Evolutionary conservation across 2,888 invertebrate species (phyloP), one percentile per base, ranked within the genome.

Genomic region (Tineola bisselliella): DNA sequence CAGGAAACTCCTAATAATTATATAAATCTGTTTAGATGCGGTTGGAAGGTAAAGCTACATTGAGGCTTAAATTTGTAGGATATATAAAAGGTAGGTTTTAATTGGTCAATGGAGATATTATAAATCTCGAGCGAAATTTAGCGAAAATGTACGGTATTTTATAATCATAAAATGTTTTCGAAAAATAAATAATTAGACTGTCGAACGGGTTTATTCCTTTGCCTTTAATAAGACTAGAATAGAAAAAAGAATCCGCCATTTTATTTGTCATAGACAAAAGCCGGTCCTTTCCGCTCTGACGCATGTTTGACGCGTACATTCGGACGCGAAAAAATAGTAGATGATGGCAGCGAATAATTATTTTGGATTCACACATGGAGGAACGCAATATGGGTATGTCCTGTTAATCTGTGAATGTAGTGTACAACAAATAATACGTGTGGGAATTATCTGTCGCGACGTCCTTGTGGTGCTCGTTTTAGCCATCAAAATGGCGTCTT

Each of bases 301-400:
- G 82, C 81, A 79, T 77, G 78, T 74, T 67, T 71, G 78, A 79
- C 76, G 82, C 81, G 79, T 77, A 78, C 76, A 74, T 81, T 81
- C 81, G 76, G 72, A 73, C 72, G 78, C 75, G 77, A 78, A 82
- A 76, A 79, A 79, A 79, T 78, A 59, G n/a, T 86, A 75, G 82
- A 87, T 81, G 79, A 92, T 94, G 94, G 94, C 94, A 87, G 92
- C 95, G 86, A 96, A 96, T 89, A 96, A 96, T 90, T 96, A 96
- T 90, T 95, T 95, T 86, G 95, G 95, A 79, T 96, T 96, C 90
- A 94, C 95, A 75, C 95, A 96, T 84, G 94, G 95, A 76, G 95
- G 95, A 81, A 94, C 95, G 75, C 96, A 96, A 89, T 95, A 95
- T 82, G 94, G 93, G 93, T 94, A 88, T 90, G 92, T 64, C 25